These are phyloP conservation scores for Odontamblyopus lacepedii DNA, from an alignment of 2,797 vertebrate species.

Conservation along the genomic window DNA sequence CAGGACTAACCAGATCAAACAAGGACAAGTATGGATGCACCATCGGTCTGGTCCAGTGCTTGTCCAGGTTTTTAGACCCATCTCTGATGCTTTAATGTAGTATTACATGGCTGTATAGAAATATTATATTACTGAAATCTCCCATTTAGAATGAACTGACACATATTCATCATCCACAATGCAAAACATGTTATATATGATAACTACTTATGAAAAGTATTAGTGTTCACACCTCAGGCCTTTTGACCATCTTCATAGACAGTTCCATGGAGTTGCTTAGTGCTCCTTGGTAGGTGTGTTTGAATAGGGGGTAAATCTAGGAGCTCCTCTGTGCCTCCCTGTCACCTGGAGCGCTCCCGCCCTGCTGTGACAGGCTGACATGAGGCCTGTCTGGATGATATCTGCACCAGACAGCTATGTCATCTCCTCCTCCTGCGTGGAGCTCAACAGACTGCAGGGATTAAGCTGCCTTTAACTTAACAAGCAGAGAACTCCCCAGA, in stretches of 20 bases:
- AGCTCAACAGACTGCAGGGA: conserved; percentile 47
- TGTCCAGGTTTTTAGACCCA: too few relatives aligned
- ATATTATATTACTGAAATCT: too few relatives aligned
- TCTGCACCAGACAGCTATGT: conserved; percentile 68
- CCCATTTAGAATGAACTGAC: neutral
- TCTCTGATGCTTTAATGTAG: neutral
- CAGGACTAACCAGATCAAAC: too few relatives aligned
- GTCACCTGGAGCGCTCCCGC: conserved; percentile 66
- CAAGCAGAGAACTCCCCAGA: conserved; percentile 28
- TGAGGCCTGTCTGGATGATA: conserved; percentile 60
- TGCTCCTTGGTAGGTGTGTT: conserved; percentile 46
- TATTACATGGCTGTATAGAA: neutral
- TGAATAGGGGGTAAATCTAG: conserved; percentile 43
- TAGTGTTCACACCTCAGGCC: neutral
- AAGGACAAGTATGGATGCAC: too few relatives aligned
- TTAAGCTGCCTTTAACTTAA: conserved; percentile 54
- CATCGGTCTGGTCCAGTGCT: too few relatives aligned
- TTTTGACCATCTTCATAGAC: neutral
- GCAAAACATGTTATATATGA: neutral
- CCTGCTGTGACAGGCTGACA: conserved; percentile 66
- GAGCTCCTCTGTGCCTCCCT: conserved; percentile 57
- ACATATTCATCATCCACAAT: neutral
- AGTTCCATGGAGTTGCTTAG: conserved; percentile 32
- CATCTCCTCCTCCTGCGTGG: conserved; percentile 54
- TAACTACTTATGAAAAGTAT: neutral